These are phyloP conservation scores for Napeogenes inachia DNA, from an alignment of 2,888 invertebrate species.

Conservation along the genomic window DNA sequence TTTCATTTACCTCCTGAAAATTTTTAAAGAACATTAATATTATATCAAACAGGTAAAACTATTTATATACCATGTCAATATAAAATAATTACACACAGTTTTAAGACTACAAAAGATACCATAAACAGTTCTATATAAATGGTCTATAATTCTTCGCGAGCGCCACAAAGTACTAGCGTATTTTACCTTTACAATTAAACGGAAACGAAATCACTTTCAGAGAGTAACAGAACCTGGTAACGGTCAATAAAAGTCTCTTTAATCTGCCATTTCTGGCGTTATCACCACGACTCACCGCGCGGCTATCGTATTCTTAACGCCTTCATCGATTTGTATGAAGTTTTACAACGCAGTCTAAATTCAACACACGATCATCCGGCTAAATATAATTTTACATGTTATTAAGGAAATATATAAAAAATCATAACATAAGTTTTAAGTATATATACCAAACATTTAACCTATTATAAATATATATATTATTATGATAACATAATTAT, in stretches of 20 bases:
- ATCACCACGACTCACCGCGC: conserved; percentile 46
- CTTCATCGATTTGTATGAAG: conserved; percentile 14
- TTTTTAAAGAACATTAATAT: no score
- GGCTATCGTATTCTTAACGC: conserved; percentile 35
- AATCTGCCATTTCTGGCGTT: conserved; percentile 55
- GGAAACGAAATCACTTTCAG: conserved; percentile 43
- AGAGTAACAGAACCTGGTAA: conserved; percentile 48
- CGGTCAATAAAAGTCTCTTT: conserved; percentile 60
- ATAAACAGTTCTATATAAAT: conserved; percentile 25
- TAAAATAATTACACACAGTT: neutral
- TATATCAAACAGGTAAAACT: no score
- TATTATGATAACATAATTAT: no score
- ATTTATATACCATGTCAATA: neutral
- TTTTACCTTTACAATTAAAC: conserved; percentile 30
- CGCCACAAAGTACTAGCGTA: conserved; percentile 22
- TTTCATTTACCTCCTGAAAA: no score
- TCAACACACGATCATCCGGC: neutral
- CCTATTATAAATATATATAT: no score
- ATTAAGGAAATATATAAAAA: no score
- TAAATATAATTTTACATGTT: no score
- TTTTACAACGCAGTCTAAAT: conserved; percentile 7
- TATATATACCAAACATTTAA: no score
- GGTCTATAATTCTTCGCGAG: conserved; percentile 21
- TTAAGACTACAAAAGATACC: conserved; percentile 5
- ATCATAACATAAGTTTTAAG: no score